phyloP scores from a whole-genome alignment of 2,888 invertebrate species.

The Lathronympha strigana region DNA sequence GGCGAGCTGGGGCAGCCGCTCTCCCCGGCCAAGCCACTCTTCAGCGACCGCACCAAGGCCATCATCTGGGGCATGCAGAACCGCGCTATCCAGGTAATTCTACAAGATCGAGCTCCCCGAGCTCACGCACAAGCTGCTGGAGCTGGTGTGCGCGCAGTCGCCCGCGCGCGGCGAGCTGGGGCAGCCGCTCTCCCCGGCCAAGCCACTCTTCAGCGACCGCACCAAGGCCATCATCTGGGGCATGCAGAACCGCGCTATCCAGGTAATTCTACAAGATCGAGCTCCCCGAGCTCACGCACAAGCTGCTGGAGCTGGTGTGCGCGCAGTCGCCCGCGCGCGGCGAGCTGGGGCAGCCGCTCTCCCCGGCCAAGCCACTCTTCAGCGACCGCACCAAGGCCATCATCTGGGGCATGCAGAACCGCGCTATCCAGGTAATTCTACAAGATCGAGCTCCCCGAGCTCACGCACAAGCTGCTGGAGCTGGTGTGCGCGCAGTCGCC shows the following conservation, averaged over 20 bases:
- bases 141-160: constrained; percentile 72
- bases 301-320: constrained; percentile 72
- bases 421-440: constrained; percentile 91
- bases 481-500: constrained; percentile 74
- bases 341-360: constrained; percentile 62
- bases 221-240: constrained; percentile 99
- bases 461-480: constrained; percentile 65
- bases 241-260: constrained; percentile 98
- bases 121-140: constrained; percentile 63
- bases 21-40: constrained; percentile 83
- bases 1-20: constrained; percentile 63
- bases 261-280: constrained; percentile 71
- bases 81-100: constrained; percentile 91
- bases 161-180: constrained; percentile 69
- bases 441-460: constrained; percentile 62
- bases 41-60: constrained; percentile 93
- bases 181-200: constrained; percentile 55
- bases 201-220: constrained; percentile 89
- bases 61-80: constrained; percentile 99
- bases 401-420: constrained; percentile 99
- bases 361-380: constrained; percentile 86
- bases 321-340: constrained; percentile 67
- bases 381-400: constrained; percentile 94
- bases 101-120: constrained; percentile 61
- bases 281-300: constrained; percentile 65